A percentile compares a stretch with the other conserved stretches of the same genome.
These are phyloP conservation scores for Ostrea denselamellosa DNA, from an alignment of 1,140 invertebrate species.

Conservation along the genomic window DNA sequence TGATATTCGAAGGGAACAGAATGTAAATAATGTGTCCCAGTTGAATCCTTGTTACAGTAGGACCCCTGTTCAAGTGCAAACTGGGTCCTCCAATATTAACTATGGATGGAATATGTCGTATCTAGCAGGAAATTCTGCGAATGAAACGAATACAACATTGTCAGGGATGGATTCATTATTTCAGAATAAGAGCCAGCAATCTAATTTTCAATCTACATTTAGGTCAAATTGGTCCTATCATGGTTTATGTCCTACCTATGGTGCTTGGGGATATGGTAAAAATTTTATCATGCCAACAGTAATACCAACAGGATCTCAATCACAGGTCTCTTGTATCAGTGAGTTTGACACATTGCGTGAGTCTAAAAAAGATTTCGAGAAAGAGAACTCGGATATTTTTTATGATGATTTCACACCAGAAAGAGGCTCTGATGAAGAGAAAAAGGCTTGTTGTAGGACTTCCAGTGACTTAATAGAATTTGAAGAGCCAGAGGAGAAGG, in stretches of 20 bases:
- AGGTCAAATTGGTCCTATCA: not conserved
- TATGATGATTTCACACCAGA: constrained; percentile 44
- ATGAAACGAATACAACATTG: not conserved
- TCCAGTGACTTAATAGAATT: constrained; percentile 67
- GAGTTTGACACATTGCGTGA: constrained; percentile 56
- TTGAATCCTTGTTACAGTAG: constrained; percentile 48
- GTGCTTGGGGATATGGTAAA: constrained; percentile 6
- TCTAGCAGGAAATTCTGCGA: constrained; percentile 10
- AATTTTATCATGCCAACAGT: not conserved
- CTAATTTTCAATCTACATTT: not conserved
- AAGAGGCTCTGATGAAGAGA: constrained; percentile 37
- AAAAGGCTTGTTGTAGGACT: constrained; percentile 35
- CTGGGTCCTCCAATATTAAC: not conserved
- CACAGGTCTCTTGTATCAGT: constrained; percentile 24
- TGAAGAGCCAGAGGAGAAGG: constrained; percentile 64
- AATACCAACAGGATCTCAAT: not conserved
- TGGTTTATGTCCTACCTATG: not conserved
- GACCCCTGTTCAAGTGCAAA: constrained; percentile 17
- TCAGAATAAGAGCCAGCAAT: not conserved
- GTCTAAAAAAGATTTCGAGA: not conserved
- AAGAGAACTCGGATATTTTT: constrained; percentile 50
- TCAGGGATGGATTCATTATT: not conserved
- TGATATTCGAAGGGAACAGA: constrained; percentile 53
- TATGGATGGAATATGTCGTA: constrained; percentile 16
- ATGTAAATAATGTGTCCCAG: constrained; percentile 53